Conservation (phyloP, 2,888 invertebrate species). For the Xestobium rufovillosum region DNA sequence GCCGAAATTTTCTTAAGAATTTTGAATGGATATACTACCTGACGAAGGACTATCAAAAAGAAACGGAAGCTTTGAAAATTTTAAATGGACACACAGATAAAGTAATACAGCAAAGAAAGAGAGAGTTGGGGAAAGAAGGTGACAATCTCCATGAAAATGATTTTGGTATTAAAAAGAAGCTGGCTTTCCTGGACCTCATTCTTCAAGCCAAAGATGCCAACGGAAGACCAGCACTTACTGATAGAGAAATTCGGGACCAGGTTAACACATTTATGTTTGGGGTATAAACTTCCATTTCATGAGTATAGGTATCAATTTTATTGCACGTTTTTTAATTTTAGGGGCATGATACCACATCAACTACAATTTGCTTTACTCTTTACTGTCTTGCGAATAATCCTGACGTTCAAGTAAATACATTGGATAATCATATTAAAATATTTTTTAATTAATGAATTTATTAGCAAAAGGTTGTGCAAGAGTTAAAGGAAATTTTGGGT, state of each 20-base stretch:
- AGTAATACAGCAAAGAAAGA: conserved; percentile 7
- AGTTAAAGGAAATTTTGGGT: conserved; percentile 34
- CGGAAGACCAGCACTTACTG: conserved; percentile 50
- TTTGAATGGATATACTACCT: conserved; percentile 6
- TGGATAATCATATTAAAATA: conserved; percentile 5
- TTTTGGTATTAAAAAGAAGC: conserved; percentile 9
- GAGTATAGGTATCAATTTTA: not conserved
- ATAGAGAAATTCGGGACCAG: conserved; percentile 56
- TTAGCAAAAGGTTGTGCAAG: conserved; percentile 35
- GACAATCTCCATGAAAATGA: conserved; percentile 2
- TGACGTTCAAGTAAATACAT: conserved; percentile 23
- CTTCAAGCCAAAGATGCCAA: too few species aligned
- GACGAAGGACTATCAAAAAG: conserved; percentile 5
- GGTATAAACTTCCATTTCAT: conserved; percentile 38
- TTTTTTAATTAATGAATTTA: conserved; percentile 11
- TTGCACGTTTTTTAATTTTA: conserved; percentile 14
- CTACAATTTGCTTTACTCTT: conserved; percentile 21
- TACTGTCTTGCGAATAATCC: conserved; percentile 22
- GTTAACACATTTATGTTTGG: conserved; percentile 68
- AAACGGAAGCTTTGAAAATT: conserved; percentile 6
- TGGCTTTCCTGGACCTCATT: conserved; percentile 10
- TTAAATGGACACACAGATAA: conserved; percentile 6
- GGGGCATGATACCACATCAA: conserved; percentile 27
- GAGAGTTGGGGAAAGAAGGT: not conserved
- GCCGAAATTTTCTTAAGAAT: too few species aligned